phyloP scores from a whole-genome alignment of 2,888 invertebrate genomes.

The Saturnia pavonia region DNA sequence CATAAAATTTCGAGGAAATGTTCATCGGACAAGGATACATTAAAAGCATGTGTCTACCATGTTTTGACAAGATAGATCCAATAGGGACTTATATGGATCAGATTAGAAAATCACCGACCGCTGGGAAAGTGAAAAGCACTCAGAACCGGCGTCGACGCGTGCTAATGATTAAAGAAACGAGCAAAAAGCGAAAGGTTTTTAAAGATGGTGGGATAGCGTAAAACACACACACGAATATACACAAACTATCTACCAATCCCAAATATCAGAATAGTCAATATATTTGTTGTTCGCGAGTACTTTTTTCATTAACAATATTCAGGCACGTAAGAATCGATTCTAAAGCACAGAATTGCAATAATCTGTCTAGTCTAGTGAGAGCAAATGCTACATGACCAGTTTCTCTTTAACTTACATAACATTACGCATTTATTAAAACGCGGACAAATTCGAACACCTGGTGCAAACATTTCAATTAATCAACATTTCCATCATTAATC shows the following conservation, averaged over 20 bases:
- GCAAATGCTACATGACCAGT: not conserved
- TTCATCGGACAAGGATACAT: not conserved
- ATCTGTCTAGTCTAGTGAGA: too few species aligned
- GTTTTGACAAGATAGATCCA: slow-evolving; percentile 22
- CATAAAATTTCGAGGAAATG: not conserved
- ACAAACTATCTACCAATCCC: not conserved
- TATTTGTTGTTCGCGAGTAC: not conserved
- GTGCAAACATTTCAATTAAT: not conserved
- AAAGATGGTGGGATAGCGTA: not conserved
- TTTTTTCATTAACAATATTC: not conserved
- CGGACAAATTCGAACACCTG: not conserved
- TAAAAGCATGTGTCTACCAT: not conserved
- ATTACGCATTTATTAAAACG: not conserved
- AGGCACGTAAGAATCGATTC: not conserved
- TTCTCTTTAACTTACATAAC: not conserved
- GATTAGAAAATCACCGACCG: slow-evolving; percentile 1
- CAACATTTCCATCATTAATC: not conserved
- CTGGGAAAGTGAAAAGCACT: slow-evolving; percentile 9
- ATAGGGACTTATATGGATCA: slow-evolving; percentile 21
- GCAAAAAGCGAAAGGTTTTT: slow-evolving; percentile 11
- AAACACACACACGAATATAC: not conserved
- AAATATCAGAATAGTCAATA: not conserved
- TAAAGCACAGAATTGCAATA: not conserved
- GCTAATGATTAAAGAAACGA: slow-evolving; percentile 3
- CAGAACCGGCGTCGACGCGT: slow-evolving; percentile 7